Conservation (phyloP, 2,113 vertebrate genomes). For the Calonectris borealis region DNA sequence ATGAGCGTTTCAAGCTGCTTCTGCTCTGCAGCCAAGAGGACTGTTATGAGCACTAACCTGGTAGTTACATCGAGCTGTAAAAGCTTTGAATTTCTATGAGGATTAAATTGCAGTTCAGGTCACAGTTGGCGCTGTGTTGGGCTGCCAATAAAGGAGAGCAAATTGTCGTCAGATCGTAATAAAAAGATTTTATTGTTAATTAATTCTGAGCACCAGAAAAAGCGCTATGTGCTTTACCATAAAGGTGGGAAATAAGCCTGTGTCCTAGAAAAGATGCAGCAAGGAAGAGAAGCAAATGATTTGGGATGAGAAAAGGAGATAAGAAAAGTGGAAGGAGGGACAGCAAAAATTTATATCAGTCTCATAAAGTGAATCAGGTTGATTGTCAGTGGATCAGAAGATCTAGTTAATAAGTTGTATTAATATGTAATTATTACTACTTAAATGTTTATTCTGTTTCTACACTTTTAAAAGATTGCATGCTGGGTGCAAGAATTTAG, state of each 20-base stretch:
- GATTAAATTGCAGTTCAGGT: constrained; percentile 35
- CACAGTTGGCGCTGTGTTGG: background rate
- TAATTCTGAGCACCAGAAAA: constrained; percentile 28
- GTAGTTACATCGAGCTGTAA: background rate
- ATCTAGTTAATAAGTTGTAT: background rate
- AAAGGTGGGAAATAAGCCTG: background rate
- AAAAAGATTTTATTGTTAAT: constrained; percentile 49
- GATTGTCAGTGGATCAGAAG: background rate
- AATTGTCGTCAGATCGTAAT: background rate
- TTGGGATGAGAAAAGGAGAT: background rate
- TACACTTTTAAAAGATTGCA: background rate
- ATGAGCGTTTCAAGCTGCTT: constrained; percentile 12
- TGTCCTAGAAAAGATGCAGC: background rate
- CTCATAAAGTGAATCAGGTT: background rate
- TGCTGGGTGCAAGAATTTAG: background rate
- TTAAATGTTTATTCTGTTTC: background rate
- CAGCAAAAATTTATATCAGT: background rate
- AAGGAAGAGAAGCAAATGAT: background rate
- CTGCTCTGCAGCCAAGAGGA: background rate
- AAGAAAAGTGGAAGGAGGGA: background rate
- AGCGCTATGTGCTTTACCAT: background rate
- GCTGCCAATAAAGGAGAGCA: constrained; percentile 13
- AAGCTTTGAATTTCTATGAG: constrained; percentile 26
- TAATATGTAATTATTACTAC: background rate
- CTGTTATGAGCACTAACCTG: background rate